phyloP scores from a whole-genome alignment of 2,888 invertebrate genomes.

The Brachyptera risi region DNA sequence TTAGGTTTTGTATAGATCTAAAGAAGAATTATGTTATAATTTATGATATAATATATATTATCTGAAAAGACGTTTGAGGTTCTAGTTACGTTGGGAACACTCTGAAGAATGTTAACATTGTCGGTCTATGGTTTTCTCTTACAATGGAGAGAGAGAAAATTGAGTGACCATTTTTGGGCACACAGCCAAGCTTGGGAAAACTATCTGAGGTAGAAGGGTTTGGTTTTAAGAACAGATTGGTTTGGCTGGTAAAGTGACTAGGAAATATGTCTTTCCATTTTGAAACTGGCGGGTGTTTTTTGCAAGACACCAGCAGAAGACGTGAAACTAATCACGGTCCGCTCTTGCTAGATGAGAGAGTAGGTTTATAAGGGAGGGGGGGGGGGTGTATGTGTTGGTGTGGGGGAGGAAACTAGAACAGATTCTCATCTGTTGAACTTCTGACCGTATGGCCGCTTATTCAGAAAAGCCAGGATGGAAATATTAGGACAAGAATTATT shows the following conservation, averaged over 20 bases:
- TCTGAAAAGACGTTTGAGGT: no score
- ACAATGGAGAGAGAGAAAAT: no score
- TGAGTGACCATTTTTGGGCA: neutral
- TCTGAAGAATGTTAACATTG: slow-evolving; percentile 7
- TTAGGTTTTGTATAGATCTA: neutral
- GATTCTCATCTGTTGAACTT: neutral
- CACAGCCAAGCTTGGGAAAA: neutral
- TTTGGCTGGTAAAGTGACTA: neutral
- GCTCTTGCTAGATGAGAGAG: no score
- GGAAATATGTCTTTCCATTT: slow-evolving; percentile 5
- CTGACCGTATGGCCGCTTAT: neutral
- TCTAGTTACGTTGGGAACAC: no score
- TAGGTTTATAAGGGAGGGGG: no score
- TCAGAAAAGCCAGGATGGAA: no score
- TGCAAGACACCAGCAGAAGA: neutral
- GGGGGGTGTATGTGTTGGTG: neutral
- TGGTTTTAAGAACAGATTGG: neutral
- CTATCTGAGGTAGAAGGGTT: neutral
- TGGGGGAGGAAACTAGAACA: neutral
- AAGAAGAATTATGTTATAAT: neutral
- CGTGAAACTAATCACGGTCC: neutral
- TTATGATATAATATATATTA: neutral
- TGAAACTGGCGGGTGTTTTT: slow-evolving; percentile 2
- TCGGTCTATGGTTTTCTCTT: neutral
- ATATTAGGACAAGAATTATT: no score